phyloP scores from a whole-genome alignment of 2,888 invertebrate species.

The Neoitamus cyanurus region DNA sequence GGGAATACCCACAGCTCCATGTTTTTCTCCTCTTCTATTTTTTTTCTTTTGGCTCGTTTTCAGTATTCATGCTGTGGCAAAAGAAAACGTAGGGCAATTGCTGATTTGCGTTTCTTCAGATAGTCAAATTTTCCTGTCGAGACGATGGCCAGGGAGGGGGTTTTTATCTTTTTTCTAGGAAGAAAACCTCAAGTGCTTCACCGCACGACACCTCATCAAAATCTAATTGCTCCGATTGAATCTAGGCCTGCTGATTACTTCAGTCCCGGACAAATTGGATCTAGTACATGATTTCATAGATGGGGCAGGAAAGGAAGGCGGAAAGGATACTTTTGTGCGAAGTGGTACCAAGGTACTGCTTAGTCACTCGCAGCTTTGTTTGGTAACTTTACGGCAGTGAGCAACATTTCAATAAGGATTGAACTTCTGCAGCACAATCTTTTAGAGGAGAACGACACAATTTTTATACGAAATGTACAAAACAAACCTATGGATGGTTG shows the following conservation, averaged over 20 bases:
- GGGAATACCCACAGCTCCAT: not conserved
- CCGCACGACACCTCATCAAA: conserved; percentile 10
- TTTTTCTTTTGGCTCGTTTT: not conserved
- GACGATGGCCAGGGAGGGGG: not conserved
- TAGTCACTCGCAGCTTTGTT: not conserved
- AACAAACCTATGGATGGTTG: too few relatives aligned
- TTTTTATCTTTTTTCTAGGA: not conserved
- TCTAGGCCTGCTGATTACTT: conserved; percentile 14
- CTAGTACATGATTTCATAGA: not conserved
- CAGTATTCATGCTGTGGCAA: not conserved
- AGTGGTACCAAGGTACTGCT: not conserved
- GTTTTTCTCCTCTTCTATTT: not conserved
- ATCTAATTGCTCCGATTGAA: conserved; percentile 16
- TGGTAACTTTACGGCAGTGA: not conserved
- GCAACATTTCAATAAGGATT: not conserved
- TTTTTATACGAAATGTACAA: too few relatives aligned
- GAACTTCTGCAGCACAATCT: too few relatives aligned
- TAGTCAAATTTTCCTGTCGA: not conserved
- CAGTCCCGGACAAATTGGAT: not conserved
- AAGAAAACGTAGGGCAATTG: not conserved
- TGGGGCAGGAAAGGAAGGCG: not conserved
- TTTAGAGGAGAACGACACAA: too few relatives aligned
- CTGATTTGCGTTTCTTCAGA: conserved; percentile 5
- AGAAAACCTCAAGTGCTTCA: not conserved
- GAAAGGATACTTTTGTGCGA: not conserved